phyloP scores from a whole-genome alignment of 2,888 invertebrate genomes.

The Hirtodrosophila alboralis region DNA sequence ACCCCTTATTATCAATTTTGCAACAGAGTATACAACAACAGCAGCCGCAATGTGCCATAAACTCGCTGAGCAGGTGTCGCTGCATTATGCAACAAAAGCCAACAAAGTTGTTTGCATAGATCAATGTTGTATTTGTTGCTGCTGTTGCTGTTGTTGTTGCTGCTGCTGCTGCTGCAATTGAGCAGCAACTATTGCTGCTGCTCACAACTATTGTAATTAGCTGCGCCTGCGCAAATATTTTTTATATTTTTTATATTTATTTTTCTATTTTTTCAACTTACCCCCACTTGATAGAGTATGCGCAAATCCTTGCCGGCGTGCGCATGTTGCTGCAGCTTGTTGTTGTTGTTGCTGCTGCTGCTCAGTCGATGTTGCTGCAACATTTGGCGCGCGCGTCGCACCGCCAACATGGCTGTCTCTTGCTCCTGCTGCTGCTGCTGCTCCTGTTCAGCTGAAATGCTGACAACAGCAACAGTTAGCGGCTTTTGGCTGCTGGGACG shows the following conservation, averaged over 20 bases:
- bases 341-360: slow-evolving; percentile 34
- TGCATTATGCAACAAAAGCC: slow-evolving; percentile 50
- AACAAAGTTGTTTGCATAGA: slow-evolving; percentile 60
- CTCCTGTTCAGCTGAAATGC: slow-evolving; percentile 43
- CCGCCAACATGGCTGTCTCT: slow-evolving; percentile 56
- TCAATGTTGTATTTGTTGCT: slow-evolving; percentile 37
- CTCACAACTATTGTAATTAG: slow-evolving; percentile 50
- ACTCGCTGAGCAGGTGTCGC: slow-evolving; percentile 49
- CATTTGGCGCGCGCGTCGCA: slow-evolving; percentile 84
- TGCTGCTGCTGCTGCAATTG: no score
- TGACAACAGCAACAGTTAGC: slow-evolving; percentile 53
- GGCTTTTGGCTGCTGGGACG: slow-evolving; percentile 43
- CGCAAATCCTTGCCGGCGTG: slow-evolving; percentile 82
- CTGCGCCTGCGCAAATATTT: slow-evolving; percentile 9
- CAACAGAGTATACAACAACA: slow-evolving; percentile 32
- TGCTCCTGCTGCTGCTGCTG: slow-evolving; percentile 28
- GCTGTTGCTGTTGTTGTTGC: slow-evolving; percentile 35
- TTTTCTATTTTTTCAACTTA: slow-evolving; percentile 61
- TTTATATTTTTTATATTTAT: no score
- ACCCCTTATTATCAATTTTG: no score
- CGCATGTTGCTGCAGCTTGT: slow-evolving; percentile 40
- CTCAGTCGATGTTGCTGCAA: slow-evolving; percentile 78
- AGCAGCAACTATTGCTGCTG: slow-evolving; percentile 27
- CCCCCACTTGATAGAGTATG: slow-evolving; percentile 87
- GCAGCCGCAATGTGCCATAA: slow-evolving; percentile 1